A percentile compares a stretch with the other conserved stretches of the same genome.
Evolutionary conservation across 2,797 vertebrate species (phyloP).

Genomic region (Rhinogobio ventralis): DNA sequence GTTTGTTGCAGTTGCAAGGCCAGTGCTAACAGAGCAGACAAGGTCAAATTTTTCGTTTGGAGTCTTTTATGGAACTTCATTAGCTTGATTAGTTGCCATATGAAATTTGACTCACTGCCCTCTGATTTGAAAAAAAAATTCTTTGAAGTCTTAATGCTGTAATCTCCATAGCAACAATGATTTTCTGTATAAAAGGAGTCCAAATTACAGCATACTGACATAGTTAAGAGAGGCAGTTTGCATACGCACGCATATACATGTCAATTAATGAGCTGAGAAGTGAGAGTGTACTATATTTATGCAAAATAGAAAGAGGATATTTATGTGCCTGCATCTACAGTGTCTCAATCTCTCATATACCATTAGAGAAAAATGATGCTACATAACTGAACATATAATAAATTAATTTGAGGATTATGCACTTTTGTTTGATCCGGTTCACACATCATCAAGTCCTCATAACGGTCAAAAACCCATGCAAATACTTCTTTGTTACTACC

Average conservation of each 20-base stretch:
- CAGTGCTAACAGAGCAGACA: neutral
- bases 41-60: neutral
- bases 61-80: constrained; percentile 4
- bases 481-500: neutral
- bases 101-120: neutral
- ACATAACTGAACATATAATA: neutral
- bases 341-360: neutral
- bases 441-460: neutral
- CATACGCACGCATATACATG: neutral
- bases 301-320: neutral
- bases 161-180: constrained; percentile 42
- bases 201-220: neutral
- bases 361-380: neutral
- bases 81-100: neutral
- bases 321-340: neutral
- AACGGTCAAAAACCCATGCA: neutral
- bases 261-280: constrained; percentile 11
- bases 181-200: neutral
- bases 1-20: neutral
- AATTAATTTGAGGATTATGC: neutral
- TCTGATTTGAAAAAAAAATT: neutral
- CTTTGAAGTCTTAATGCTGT: constrained; percentile 25
- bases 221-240: neutral
- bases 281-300: constrained; percentile 6
- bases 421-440: neutral